phyloP scores from a whole-genome alignment of 2,888 invertebrate genomes.

The Hyles lineata region DNA sequence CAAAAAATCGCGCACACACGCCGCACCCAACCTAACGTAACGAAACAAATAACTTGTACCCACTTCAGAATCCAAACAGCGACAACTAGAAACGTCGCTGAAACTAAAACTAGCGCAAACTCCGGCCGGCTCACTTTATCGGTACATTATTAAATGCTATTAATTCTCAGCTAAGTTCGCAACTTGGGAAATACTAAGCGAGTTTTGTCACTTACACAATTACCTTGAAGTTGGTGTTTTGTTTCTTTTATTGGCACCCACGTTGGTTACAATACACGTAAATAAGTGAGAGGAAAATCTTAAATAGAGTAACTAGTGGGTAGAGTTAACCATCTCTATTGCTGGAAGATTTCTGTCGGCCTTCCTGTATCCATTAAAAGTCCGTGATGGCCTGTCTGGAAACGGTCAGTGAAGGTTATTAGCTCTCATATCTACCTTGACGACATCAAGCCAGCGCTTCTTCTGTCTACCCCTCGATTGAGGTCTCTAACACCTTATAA shows the following conservation, averaged over 20 bases:
- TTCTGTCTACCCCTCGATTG: too few relatives aligned
- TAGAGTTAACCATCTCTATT: too few relatives aligned
- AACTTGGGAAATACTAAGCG: conserved; percentile 1
- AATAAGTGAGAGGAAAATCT: too few relatives aligned
- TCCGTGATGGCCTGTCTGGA: too few relatives aligned
- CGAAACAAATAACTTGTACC: neutral
- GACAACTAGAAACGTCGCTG: conserved; percentile 15
- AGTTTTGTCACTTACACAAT: conserved; percentile 7
- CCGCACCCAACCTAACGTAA: neutral
- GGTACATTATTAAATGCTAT: conserved; percentile 25
- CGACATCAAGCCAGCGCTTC: too few relatives aligned
- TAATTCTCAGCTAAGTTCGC: conserved; percentile 17
- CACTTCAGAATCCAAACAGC: conserved; percentile 18
- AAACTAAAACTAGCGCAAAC: conserved; percentile 19
- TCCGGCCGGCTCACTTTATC: conserved; percentile 13
- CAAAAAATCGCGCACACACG: neutral
- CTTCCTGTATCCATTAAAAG: too few relatives aligned
- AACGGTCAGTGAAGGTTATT: too few relatives aligned
- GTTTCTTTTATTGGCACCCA: neutral
- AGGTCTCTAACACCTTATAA: too few relatives aligned
- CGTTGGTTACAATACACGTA: too few relatives aligned
- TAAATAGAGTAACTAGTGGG: too few relatives aligned
- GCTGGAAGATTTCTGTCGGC: too few relatives aligned
- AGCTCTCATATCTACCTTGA: too few relatives aligned
- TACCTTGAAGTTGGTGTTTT: neutral